Conservation (phyloP, 2,888 invertebrate species). For the Drosophila macrospina region DNA sequence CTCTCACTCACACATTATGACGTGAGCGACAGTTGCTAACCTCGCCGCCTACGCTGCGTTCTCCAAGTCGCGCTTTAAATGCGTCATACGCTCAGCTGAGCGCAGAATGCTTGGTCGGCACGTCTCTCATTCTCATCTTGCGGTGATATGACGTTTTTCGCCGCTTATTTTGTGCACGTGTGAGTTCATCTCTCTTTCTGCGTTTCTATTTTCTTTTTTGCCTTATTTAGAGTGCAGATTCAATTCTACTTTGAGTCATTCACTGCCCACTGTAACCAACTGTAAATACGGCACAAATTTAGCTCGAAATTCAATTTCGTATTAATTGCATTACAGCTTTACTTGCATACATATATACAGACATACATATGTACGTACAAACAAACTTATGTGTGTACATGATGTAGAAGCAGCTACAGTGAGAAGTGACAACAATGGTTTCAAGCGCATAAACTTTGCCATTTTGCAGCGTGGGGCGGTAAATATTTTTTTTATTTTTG, state of each 20-base stretch:
- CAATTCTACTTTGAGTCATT: constrained; percentile 36
- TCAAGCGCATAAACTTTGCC: constrained; percentile 58
- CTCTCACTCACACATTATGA: constrained; percentile 52
- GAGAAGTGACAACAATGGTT: constrained; percentile 20
- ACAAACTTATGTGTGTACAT: constrained; percentile 23
- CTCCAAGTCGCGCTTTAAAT: constrained; percentile 63
- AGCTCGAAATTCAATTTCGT: constrained; percentile 41
- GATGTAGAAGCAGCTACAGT: constrained; percentile 11
- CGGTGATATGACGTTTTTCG: constrained; percentile 43
- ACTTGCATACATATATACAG: background rate
- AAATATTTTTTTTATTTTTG: constrained; percentile 3
- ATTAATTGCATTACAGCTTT: constrained; percentile 30
- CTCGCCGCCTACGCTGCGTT: constrained; percentile 47
- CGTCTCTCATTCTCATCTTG: constrained; percentile 20
- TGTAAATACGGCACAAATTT: constrained; percentile 34
- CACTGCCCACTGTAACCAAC: constrained; percentile 38
- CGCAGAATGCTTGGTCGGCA: constrained; percentile 37
- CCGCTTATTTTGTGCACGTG: constrained; percentile 53
- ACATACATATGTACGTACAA: constrained; percentile 2
- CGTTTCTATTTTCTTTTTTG: constrained; percentile 20
- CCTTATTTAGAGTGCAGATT: constrained; percentile 33
- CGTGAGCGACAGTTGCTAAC: constrained; percentile 56
- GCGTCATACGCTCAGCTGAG: constrained; percentile 71
- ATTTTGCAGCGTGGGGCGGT: constrained; percentile 35
- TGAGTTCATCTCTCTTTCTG: constrained; percentile 39